Evolutionary conservation across 92 coral and sea anemone species (phyloP), one percentile per base, ranked within the genome.

Genomic region (Parazoanthus darwini): DNA sequence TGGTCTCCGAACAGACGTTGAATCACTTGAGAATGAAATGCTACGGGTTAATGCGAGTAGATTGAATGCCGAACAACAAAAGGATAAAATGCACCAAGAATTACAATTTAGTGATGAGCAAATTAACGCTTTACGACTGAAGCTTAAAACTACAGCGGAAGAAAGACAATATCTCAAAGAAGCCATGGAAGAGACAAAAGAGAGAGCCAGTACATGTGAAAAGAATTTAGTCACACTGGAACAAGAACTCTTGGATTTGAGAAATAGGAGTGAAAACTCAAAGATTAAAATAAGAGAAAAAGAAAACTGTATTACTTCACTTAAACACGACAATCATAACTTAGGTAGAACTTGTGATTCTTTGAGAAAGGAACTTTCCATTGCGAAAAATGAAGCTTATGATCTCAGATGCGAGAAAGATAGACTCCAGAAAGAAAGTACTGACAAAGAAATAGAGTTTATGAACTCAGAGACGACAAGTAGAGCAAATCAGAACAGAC

Each of bases 1-100:
- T 37, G 96, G 97, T 54, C 81, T 97, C 36, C 97, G 89, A 56
- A 88, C 87, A n/a, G 99, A 97, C 51, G 93, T 95, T 6, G 94
- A 97, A 26, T 91, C 91, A 9, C 80, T 97, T 71, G 94, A 96
- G 85, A 94, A 94, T 59, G 99, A 97, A 65, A 81, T 97, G 22
- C 74, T 97, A 22, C 89, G 93, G 36, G 96, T 93, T 35, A 97
- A 94, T 72, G 96, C 94, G 0, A 90, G 89, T 26, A 91, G 98
- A 48, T 78, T 95, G 67, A 92, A 89, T 78, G 96, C 98, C 9
- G 98, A 95, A 58, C 92, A 92, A 39, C 93, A 92, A 33, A 92
- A 89, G 46, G 83, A 94, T 65, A 90, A 89, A 80, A 10, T 95
- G 14, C 93, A 89, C 23, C 96, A 93, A 71, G 94, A 95, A 71